Evolutionary conservation across 2,797 vertebrate species (phyloP), one percentile per base, ranked within the genome.

Genomic region (Ciconia nigra): DNA sequence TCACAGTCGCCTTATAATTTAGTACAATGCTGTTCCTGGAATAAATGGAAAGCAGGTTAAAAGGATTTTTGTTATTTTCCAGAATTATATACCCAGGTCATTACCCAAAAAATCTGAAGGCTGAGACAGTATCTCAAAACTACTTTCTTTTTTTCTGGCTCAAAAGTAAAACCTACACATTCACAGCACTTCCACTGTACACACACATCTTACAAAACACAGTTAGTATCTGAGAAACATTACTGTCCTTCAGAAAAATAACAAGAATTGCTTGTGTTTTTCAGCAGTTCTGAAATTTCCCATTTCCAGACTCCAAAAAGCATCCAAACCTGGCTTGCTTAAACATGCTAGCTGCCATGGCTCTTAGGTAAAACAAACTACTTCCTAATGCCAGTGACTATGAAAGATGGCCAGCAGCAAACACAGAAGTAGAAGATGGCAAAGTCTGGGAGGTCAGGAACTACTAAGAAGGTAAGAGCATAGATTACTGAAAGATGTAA

Each of bases 11-110:
- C 85, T 97, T 74, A 42, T 47, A 59, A 91, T 44, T 62, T 25
- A 93, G 57, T 54, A 94, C 65, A 91, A 29, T 79, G 66, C 52
- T 70, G 55, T 57, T 87, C 70, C 41, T 82, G 21, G 41, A 86
- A 93, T 62, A 78, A 87, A 78, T 61, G 78, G 69, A 82, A 89
- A 81, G 52, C 11, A 66, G 57, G 52, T 58, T 90, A 86, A 92
- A 78, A 89, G 52, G 67, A 88, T 66, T 83, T 88, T 71, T 86
- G 58, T 92, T 91, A 82, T 86, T 95, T 93, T 93, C 62, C 70
- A 73, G 90, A 70, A 70, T 67, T 62, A 59, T 39, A 72, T 71
- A 93, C 57, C 62, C 71, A 94, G 91, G 61, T 77, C 78, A 92
- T 76, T 93, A 90, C 9, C 22, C 57, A 18, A 90, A 87, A 95